Evolutionary conservation across 2,888 invertebrate genomes (phyloP), one percentile per base, ranked within the genome.

Genomic region (Agapetus fuscipes): DNA sequence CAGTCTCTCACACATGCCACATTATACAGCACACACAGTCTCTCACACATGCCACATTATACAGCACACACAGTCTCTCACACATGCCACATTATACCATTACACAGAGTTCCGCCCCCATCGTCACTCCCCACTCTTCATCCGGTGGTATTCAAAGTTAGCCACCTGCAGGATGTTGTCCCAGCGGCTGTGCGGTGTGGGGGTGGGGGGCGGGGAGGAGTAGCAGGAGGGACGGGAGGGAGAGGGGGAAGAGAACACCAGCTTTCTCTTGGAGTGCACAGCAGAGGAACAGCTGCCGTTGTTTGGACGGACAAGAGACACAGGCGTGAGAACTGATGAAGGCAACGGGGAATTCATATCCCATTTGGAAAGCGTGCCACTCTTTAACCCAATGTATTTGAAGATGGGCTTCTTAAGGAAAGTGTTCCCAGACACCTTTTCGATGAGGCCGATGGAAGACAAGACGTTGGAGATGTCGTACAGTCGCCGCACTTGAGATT

Each of bases 381-480:
- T 63, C 36, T 59, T 57, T 24, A 72, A 72, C 30, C 80, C 80
- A 45, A 73, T 71, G 61, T 80, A 80, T 52, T 68, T 70, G 58
- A 78, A 80, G 43, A 78, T 77, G 46, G 80, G 79, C 55, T 80
- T 80, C 51, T 76, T 72, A 52, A 76, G 66, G 57, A 61, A 72
- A 60, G 62, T 62, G 50, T 69, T 68, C 50, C 73, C 72, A 41
- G 74, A 72, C 43, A 80, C 76, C 59, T 82, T 83, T 55, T 74
- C 72, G 54, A 83, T 81, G 49, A 83, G 71, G 51, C 77, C 76
- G 56, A 83, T 74, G 44, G 82, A 81, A 49, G 80, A 78, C 51
- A 84, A 70, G 49, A 84, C 81, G 61, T 84, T 84, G 42, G 83
- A 83, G 52, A 84, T 83, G 58, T 84, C 83, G 60, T 84, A 84